Conservation (phyloP, 2,888 invertebrate species). For the Heliconius hortense region DNA sequence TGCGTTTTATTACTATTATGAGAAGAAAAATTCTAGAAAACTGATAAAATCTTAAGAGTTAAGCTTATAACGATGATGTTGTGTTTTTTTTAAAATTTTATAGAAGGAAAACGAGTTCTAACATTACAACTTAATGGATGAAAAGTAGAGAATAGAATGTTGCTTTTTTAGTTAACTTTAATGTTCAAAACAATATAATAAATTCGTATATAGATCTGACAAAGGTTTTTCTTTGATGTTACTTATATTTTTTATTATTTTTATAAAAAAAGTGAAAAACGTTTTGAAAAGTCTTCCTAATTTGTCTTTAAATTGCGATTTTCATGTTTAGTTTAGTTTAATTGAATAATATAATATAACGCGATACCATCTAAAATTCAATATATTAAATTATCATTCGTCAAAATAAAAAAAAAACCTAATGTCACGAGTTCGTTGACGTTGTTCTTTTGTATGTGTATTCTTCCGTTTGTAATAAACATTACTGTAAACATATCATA, state of each 20-base stretch:
- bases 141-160: background rate
- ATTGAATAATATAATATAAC: background rate
- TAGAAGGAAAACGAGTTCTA: background rate
- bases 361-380: background rate
- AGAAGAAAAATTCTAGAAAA: conserved; percentile 2
- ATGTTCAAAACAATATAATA: too few relatives aligned
- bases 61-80: background rate
- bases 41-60: background rate
- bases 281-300: background rate
- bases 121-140: background rate
- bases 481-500: too few relatives aligned
- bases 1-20: conserved; percentile 10
- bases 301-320: background rate
- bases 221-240: too few relatives aligned
- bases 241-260: too few relatives aligned
- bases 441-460: background rate
- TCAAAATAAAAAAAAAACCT: too few relatives aligned
- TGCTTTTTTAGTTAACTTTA: background rate
- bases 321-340: background rate
- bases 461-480: too few relatives aligned
- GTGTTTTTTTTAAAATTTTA: too few relatives aligned
- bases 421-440: background rate
- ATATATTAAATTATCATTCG: background rate
- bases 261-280: too few relatives aligned
- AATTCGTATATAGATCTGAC: too few relatives aligned